These are phyloP conservation scores for Sphaerodactylus townsendi DNA, from an alignment of 2,113 vertebrate genomes.

Conservation along the genomic window DNA sequence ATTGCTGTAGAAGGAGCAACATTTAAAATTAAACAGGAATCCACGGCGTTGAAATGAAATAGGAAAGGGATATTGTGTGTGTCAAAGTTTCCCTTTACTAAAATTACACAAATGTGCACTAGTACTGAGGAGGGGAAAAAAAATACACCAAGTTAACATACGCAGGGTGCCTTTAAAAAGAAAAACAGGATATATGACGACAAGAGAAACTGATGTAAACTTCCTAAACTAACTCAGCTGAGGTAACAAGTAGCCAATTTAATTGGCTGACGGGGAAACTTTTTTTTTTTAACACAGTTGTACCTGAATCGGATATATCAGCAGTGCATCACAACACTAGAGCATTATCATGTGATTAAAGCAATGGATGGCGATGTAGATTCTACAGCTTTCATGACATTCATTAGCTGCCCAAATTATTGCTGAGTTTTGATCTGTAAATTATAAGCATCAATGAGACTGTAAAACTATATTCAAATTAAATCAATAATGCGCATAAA, in stretches of 20 bases:
- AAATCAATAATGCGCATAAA: constrained; percentile 95
- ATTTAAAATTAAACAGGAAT: constrained; percentile 72
- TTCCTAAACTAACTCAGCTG: constrained; percentile 88
- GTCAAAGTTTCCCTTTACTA: constrained; percentile 61
- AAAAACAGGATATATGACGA: constrained; percentile 76
- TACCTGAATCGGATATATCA: constrained; percentile 85
- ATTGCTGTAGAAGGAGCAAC: constrained; percentile 72
- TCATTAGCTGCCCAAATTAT: constrained; percentile 99
- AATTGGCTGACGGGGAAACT: constrained; percentile 82
- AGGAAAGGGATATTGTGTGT: constrained; percentile 60
- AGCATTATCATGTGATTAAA: constrained; percentile 82
- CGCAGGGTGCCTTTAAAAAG: constrained; percentile 79
- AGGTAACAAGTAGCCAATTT: constrained; percentile 92
- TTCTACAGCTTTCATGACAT: constrained; percentile 99
- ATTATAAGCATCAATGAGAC: constrained; percentile 94
- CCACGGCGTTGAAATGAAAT: constrained; percentile 68
- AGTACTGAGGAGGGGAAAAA: constrained; percentile 59
- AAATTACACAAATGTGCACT: constrained; percentile 54
- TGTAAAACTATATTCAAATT: constrained; percentile 97
- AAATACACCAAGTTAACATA: constrained; percentile 73
- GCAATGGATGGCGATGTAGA: constrained; percentile 81
- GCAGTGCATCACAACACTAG: constrained; percentile 84
- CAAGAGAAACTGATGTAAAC: constrained; percentile 88
- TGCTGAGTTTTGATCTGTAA: constrained; percentile 98
- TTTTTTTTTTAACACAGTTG: constrained; percentile 81